Evolutionary conservation across 1,140 invertebrate species (phyloP), one percentile per base, ranked within the genome.

Genomic region (Philopotamus ludificatus): DNA sequence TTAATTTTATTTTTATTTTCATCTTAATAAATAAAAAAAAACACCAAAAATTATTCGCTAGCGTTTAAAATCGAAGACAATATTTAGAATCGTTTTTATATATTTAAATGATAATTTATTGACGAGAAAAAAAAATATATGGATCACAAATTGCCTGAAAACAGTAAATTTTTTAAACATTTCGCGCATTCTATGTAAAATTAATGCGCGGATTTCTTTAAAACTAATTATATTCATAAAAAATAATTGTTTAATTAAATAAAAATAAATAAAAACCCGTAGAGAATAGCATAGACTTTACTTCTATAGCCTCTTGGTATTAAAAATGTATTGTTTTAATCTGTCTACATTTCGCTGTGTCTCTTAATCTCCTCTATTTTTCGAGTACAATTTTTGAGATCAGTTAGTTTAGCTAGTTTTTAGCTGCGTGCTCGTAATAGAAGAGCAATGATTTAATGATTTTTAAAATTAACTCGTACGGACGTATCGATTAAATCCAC

Each of bases 41-140:
- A n/a, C n/a, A n/a, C n/a, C n/a, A n/a, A n/a, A n/a, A n/a, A n/a
- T n/a, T n/a, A n/a, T n/a, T n/a, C n/a, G n/a, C 45, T 60, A 68
- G 42, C 63, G 51, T 65, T 59, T 65, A 60, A 60, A 69, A 63
- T 49, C 42, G 42, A 62, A 60, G 67, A 69, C 67, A 69, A 69
- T 69, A 69, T 68, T 60, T 47, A 58, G 54, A 22, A 22, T 42
- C 54, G 54, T 20, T 42, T 42, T 58, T 42, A n/a, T n/a, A n/a
- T n/a, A n/a, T n/a, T n/a, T n/a, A n/a, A n/a, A n/a, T n/a, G n/a
- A n/a, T n/a, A n/a, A n/a, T n/a, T n/a, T n/a, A n/a, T n/a, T n/a
- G n/a, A n/a, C n/a, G n/a, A n/a, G n/a, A n/a, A n/a, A n/a, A n/a
- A n/a, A n/a, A n/a, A n/a, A 39, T 57, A n/a, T 3, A 60, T 60